These are phyloP conservation scores for Plecotus auritus DNA, from an alignment of 2,113 vertebrate genomes.

Conservation along the genomic window DNA sequence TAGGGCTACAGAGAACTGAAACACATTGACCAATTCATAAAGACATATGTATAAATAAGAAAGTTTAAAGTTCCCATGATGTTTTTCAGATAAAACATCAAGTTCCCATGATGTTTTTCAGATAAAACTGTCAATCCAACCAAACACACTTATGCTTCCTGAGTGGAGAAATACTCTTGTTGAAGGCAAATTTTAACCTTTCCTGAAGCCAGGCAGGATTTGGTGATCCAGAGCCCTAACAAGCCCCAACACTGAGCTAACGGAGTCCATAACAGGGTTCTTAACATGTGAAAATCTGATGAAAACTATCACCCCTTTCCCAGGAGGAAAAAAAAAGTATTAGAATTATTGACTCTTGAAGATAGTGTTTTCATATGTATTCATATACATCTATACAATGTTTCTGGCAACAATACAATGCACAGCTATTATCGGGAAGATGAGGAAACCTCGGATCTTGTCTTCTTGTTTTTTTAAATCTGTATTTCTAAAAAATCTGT, in stretches of 20 bases:
- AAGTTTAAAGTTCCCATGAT: background rate
- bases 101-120: background rate
- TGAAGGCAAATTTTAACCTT: background rate
- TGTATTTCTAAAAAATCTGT: too few relatives aligned
- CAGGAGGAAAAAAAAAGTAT: background rate
- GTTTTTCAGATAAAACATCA: too few relatives aligned
- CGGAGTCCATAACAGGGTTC: too few relatives aligned
- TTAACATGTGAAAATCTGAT: background rate
- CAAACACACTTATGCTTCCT: background rate
- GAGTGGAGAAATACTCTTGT: background rate
- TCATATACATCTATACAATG: background rate
- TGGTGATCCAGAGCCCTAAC: too few relatives aligned
- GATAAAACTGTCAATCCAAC: background rate
- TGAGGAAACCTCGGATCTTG: too few relatives aligned
- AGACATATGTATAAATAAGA: background rate
- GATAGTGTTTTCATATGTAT: background rate
- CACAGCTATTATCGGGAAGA: too few relatives aligned
- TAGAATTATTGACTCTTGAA: background rate
- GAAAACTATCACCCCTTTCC: background rate
- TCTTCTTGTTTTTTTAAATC: too few relatives aligned
- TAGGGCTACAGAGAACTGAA: background rate
- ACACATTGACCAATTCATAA: background rate
- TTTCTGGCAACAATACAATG: background rate
- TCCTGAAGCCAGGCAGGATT: background rate
- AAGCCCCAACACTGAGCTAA: background rate